Base-by-base conservation (phyloP, 2,797 vertebrate species). In the Benthosema pterotum region DNA sequence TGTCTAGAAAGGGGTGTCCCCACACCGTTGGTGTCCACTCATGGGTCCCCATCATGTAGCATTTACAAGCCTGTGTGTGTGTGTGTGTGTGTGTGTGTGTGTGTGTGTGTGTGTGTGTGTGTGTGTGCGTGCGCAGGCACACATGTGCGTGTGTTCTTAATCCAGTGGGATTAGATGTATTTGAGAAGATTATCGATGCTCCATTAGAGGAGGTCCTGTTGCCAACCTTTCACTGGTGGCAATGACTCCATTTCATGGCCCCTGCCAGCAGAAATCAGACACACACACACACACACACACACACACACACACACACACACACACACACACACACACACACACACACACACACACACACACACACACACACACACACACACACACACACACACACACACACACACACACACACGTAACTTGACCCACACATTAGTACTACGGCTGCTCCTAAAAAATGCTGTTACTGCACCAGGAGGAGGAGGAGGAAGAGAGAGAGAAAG, bases 111-210 rank as follows among this genome's bases (percentile, higher is more conserved):
- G 14, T 16, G 52, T 54, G 59, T 52, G 32, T 18, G 38, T 12
- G 54, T 19, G 38, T 43, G 15, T 56, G 38, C 48, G 11, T 63
- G 60, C 48, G 6, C 60, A 38, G 45, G 62, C 57, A 15, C 42
- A 46, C 16, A 22, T 47, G 55, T 59, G 32, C 50, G 18, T 60
- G 57, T 53, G 18, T 38, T 38, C 28, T 3, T 57, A 52, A 22
- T 60, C 52, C 65, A 50, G 28, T 58, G 49, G 50, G 66, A 77
- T 80, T 79, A 75, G 50, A 71, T 2, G 1, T 64, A 57, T 9
- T 71, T 61, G 48, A 67, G 11, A 48, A 71, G 81, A 84, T 84
- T 77, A 78, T 16, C 59, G 42, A 69, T 58, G 55, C 59, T 74
- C 70, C 68, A 80, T 81, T 67, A 77, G 68, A 48, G 56, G 52